phyloP scores from a whole-genome alignment of 2,797 vertebrate species.

The Sylvia borin region DNA sequence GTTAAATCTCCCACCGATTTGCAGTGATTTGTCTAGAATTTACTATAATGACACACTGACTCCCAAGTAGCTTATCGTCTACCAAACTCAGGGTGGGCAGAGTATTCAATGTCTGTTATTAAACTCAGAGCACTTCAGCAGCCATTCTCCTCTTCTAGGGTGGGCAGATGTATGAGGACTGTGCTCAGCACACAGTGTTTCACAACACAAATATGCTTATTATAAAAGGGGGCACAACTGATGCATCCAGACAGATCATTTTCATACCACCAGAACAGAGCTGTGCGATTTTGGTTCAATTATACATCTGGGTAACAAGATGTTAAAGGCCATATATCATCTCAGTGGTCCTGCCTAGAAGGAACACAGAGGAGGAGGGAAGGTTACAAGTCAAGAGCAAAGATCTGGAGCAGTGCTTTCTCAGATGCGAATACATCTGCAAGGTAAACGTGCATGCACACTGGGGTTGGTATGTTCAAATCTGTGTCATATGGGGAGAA shows the following conservation, averaged over 20 bases:
- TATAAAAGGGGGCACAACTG: conserved; percentile 37
- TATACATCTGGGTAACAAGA: not conserved
- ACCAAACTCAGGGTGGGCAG: not conserved
- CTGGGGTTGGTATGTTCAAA: conserved; percentile 13
- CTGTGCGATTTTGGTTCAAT: conserved; percentile 14
- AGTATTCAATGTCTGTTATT: not conserved
- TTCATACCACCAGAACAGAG: not conserved
- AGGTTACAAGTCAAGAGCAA: conserved; percentile 41
- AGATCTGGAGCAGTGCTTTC: conserved; percentile 53
- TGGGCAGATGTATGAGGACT: not conserved
- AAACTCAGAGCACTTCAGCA: conserved; percentile 2
- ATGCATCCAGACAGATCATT: conserved; percentile 56
- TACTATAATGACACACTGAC: not conserved
- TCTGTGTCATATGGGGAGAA: conserved; percentile 41
- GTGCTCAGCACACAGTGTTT: not conserved
- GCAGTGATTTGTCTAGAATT: not conserved
- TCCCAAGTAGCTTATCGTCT: not conserved
- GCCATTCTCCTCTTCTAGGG: conserved; percentile 25
- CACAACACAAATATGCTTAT: not conserved
- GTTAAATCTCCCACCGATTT: not conserved
- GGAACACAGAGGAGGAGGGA: conserved; percentile 63
- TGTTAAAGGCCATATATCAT: conserved; percentile 14
- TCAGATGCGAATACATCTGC: conserved; percentile 54
- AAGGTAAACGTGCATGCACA: not conserved
- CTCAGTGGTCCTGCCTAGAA: conserved; percentile 67